Evolutionary conservation across 2,797 vertebrate species (phyloP).

Genomic region (Intellagama lesueurii): DNA sequence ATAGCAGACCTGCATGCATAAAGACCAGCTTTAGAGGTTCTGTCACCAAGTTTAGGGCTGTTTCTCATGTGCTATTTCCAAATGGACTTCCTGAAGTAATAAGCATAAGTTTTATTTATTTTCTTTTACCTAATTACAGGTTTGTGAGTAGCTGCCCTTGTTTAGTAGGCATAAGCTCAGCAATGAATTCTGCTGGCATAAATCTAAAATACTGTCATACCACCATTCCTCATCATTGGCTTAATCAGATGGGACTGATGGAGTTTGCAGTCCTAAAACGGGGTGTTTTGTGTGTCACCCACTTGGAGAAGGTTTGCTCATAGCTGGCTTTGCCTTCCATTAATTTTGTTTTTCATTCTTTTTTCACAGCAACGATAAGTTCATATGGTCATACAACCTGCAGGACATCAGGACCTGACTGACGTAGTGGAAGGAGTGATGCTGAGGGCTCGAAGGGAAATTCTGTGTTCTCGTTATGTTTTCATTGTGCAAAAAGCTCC

Average conservation of each 20-base stretch:
- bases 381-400: neutral
- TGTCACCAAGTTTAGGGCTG: no score
- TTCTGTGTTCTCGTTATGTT: slow-evolving; percentile 4
- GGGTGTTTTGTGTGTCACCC: neutral
- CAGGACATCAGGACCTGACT: neutral
- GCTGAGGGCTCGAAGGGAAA: neutral
- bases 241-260: neutral
- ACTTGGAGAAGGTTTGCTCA: neutral
- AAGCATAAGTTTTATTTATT: no score
- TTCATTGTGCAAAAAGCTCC: slow-evolving; percentile 21
- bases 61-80: no score
- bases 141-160: no score
- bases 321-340: neutral
- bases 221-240: neutral
- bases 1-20: no score
- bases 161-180: no score
- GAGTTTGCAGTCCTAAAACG: neutral
- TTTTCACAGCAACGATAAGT: neutral
- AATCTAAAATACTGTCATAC: no score
- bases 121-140: no score
- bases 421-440: slow-evolving; percentile 12
- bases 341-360: neutral
- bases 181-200: no score
- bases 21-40: no score
- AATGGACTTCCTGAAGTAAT: no score